Evolutionary conservation across 2,888 invertebrate species (phyloP).

Genomic region (Uloborus plumipes): DNA sequence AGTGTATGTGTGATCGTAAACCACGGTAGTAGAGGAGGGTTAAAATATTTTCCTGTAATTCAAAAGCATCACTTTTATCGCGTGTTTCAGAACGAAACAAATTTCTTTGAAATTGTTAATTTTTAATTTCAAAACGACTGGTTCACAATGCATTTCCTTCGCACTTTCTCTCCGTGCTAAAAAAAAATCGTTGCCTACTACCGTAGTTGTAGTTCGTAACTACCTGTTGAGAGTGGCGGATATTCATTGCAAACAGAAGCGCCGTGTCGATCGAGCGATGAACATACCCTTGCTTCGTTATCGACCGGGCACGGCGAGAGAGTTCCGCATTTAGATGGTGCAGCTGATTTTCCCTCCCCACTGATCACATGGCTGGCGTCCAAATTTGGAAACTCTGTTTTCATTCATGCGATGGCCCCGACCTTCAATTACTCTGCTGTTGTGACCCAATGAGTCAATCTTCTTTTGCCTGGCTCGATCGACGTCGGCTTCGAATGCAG

Average conservation of each 20-base stretch:
- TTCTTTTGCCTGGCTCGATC: neutral
- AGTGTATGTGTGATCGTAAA: too few relatives aligned
- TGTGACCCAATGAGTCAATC: neutral
- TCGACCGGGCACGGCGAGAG: constrained; percentile 6
- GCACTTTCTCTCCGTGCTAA: neutral
- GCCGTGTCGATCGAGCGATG: neutral
- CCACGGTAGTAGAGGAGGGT: too few relatives aligned
- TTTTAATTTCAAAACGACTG: neutral
- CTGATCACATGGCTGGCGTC: constrained; percentile 18
- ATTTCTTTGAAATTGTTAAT: too few relatives aligned
- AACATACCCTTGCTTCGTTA: constrained; percentile 18
- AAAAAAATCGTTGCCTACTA: neutral
- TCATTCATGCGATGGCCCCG: constrained; percentile 43
- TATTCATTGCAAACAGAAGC: neutral
- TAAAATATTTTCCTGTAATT: too few relatives aligned
- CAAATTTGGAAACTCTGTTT: constrained; percentile 39
- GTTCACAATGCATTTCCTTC: neutral
- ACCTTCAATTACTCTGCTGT: constrained; percentile 13
- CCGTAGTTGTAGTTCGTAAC: too few relatives aligned
- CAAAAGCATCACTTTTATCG: too few relatives aligned
- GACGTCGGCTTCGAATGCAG: too few relatives aligned
- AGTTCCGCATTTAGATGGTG: constrained; percentile 45
- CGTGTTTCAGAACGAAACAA: too few relatives aligned
- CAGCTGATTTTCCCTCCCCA: constrained; percentile 27
- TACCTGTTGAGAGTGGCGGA: constrained; percentile 27